Evolutionary conservation across 2,888 invertebrate genomes (phyloP), one percentile per base, ranked within the genome.

Genomic region (Hoplodrina ambigua): DNA sequence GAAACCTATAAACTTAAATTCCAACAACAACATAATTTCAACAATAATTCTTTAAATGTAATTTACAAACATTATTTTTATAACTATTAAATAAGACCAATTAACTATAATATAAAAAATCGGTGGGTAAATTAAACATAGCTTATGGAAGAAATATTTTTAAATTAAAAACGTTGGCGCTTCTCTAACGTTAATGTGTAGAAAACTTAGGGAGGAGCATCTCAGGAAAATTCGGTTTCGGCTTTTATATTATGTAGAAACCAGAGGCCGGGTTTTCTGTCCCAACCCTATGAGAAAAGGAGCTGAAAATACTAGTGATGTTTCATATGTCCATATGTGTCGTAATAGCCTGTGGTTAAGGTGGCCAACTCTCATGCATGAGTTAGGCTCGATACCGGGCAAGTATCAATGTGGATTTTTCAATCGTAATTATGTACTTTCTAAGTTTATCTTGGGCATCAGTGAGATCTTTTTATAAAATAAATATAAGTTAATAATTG

Each of bases 1-100:
- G 54, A 71, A 80, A 82, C 73, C 76, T 82, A 53, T 53, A 87
- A 90, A 92, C 87, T 85, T 88, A 89, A 86, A 81, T 78, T 74
- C 77, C 83, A 88, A 87, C 86, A 90, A 90, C 74, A 89, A 88
- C 84, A 83, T 80, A 89, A 89, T 68, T 74, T 75, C 69, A 76
- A 76, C 76, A 76, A 76, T 75, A 69, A 62, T 62, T 79, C 25
- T 13, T 63, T 81, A 83, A 79, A 78, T 75, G 53, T 69, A 72
- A 71, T 72, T 63, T 83, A 86, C 77, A 83, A 76, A 83, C 72
- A 80, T 79, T 75, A 41, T 41, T 53, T 66, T 66, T 68, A 71
- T 41, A 76, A 72, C 57, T 79, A 74, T 49, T 66, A 69, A 62
- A 69, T 72, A 55, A 72, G 15, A 66, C n/a, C 61, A 65, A 75